A percentile compares a stretch with the other conserved stretches of the same genome.
Conservation (phyloP, 2,113 vertebrate species). For the Nerophis lumbriciformis region DNA sequence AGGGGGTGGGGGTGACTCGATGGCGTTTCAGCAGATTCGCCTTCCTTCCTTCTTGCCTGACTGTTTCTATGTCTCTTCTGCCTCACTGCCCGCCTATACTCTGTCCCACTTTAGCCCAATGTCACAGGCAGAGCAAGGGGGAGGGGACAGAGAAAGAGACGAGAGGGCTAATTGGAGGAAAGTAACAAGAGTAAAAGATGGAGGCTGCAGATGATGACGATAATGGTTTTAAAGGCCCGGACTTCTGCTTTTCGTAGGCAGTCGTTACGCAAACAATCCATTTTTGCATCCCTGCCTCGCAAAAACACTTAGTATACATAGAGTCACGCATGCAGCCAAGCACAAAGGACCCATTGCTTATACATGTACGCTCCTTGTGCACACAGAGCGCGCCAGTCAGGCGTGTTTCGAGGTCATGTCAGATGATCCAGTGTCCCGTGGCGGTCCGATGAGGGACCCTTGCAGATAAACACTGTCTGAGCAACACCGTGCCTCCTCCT, state of each 20-base stretch:
- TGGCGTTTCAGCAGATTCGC: conserved; percentile 36
- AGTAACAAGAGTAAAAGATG: conserved; percentile 13
- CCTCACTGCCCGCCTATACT: conserved; percentile 64
- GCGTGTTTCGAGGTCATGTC: conserved; percentile 37
- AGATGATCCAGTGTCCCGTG: conserved; percentile 35
- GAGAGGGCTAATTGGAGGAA: conserved; percentile 3
- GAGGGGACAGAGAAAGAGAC: conserved; percentile 34
- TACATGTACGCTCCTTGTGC: conserved; percentile 16
- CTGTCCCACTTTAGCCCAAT: conserved; percentile 72
- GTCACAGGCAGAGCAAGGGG: conserved; percentile 63
- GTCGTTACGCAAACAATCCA: background rate
- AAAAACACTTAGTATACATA: conserved; percentile 49
- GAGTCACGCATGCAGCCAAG: conserved; percentile 49
- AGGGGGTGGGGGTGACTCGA: background rate
- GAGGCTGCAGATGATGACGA: conserved; percentile 14
- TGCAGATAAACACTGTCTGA: conserved; percentile 20
- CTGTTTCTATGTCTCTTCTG: conserved; percentile 68
- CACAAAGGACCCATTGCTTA: conserved; percentile 33
- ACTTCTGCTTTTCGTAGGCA: background rate
- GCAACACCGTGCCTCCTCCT: conserved; percentile 34
- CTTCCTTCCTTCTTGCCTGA: conserved; percentile 44
- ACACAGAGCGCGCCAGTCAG: conserved; percentile 22
- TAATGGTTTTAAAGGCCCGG: conserved; percentile 3
- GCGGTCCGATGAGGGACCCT: conserved; percentile 35
- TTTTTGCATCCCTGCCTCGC: conserved; percentile 41